Evolutionary conservation across 2,888 invertebrate species (phyloP).

Genomic region (Embidobia sp.): DNA sequence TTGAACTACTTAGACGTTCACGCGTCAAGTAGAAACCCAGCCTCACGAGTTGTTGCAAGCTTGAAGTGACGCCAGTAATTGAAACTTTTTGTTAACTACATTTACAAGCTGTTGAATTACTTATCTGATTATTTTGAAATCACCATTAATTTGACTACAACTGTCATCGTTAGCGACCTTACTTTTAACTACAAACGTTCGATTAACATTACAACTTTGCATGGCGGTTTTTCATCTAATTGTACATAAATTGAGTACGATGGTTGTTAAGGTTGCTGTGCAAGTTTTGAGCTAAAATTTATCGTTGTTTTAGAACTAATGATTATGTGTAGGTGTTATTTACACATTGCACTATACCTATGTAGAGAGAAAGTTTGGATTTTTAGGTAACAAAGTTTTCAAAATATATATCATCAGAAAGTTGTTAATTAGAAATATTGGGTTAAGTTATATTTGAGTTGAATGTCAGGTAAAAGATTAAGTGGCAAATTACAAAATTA

Average conservation of each 20-base stretch:
- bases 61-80: slow-evolving; percentile 58
- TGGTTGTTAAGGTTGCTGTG: too few species aligned
- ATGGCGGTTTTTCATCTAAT: slow-evolving; percentile 35
- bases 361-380: too few species aligned
- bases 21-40: slow-evolving; percentile 20
- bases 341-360: too few species aligned
- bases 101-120: slow-evolving; percentile 29
- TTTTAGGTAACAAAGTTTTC: too few species aligned
- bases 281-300: not conserved
- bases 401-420: too few species aligned
- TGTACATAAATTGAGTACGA: slow-evolving; percentile 31
- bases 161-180: slow-evolving; percentile 22
- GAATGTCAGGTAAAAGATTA: too few species aligned
- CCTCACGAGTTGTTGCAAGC: slow-evolving; percentile 34
- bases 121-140: slow-evolving; percentile 23
- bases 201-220: slow-evolving; percentile 42
- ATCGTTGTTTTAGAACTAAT: too few species aligned
- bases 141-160: slow-evolving; percentile 41
- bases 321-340: too few species aligned
- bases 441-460: too few species aligned
- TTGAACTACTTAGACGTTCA: slow-evolving; percentile 3
- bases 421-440: too few species aligned
- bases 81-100: slow-evolving; percentile 24
- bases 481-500: too few species aligned
- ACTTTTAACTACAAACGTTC: slow-evolving; percentile 24